Base-by-base conservation (phyloP, 2,888 invertebrate species). In the Polyommatus icarus region DNA sequence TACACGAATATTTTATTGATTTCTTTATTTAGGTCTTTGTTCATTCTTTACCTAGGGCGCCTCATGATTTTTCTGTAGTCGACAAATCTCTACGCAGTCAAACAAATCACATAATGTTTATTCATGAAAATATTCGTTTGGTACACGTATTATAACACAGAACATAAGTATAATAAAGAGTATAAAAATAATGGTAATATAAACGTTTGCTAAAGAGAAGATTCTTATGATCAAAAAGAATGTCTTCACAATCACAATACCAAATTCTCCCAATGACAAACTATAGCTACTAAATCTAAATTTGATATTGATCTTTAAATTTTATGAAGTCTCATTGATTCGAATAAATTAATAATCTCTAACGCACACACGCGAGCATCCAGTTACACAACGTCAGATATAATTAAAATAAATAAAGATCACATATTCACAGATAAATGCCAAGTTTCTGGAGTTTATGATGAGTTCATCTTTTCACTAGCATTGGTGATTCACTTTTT, bases 171-270 rank as follows among this genome's bases (percentile, higher is more conserved):
- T 50, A 75, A 54, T 75, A 75, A 75, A 75, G 46, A 73, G 54
- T 75, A 75, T 75, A 75, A 75, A 75, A 75, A 75, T 75, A 75
- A 75, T 54, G 75, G 75, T 75, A 54, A 75, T 75, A 54, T 75
- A 75, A 75, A 46, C 40, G 20, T 24, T 67, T 67, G 24, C 46
- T 73, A 73, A 73, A 72, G 8, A 75, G 32, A 54, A 29, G 15
- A 54, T 75, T 50, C 75, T 75, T 75, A 75, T 50, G 18, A 54
- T 75, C 50, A 75, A 50, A 54, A 75, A 75, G 75, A 75, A 75
- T 75, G 75, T 75, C 24, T 75, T 75, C 54, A 29, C 75, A 54
- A 75, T 75, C 75, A 75, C 75, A 75, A 75, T 75, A 75, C 75
- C 24, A 29, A 50, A 75, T 46, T 75, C 75, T 50, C 75, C 15